Conservation (phyloP, 2,113 vertebrate species). For the Brachypteracias leptosomus region DNA sequence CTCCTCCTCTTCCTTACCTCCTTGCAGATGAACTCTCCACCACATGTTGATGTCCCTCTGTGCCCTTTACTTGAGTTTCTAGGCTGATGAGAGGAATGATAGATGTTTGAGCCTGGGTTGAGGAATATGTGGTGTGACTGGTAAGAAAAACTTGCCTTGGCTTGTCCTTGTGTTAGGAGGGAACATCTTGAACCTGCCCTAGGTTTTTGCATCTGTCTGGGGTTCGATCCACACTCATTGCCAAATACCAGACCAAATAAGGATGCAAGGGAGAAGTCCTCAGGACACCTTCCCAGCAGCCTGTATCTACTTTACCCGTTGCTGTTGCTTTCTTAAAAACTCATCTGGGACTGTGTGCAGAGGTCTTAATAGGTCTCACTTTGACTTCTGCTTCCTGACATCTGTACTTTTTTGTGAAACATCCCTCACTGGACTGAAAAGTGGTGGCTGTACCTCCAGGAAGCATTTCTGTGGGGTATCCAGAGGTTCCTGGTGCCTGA, state of each 20-base stretch:
- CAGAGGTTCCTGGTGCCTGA: background rate
- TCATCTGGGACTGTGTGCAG: background rate
- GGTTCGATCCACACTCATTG: background rate
- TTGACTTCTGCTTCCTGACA: conserved; percentile 12
- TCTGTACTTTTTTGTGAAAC: background rate
- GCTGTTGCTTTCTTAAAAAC: background rate
- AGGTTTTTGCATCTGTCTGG: background rate
- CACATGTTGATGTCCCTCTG: background rate
- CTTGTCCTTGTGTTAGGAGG: background rate
- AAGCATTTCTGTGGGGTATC: background rate
- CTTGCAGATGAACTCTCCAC: background rate
- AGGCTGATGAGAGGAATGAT: background rate
- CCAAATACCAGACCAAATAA: background rate
- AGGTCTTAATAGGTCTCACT: conserved; percentile 1
- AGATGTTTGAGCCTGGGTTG: background rate
- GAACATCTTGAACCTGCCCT: background rate
- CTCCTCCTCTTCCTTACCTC: background rate
- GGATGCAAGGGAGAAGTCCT: background rate
- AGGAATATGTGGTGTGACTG: background rate
- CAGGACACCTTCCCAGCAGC: background rate
- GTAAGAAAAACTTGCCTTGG: background rate
- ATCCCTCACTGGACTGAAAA: background rate
- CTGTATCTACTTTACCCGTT: background rate
- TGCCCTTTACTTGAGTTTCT: background rate
- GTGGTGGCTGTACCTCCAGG: background rate